These are phyloP conservation scores for Drosophila falleni DNA, from an alignment of 2,888 invertebrate species.

Conservation along the genomic window DNA sequence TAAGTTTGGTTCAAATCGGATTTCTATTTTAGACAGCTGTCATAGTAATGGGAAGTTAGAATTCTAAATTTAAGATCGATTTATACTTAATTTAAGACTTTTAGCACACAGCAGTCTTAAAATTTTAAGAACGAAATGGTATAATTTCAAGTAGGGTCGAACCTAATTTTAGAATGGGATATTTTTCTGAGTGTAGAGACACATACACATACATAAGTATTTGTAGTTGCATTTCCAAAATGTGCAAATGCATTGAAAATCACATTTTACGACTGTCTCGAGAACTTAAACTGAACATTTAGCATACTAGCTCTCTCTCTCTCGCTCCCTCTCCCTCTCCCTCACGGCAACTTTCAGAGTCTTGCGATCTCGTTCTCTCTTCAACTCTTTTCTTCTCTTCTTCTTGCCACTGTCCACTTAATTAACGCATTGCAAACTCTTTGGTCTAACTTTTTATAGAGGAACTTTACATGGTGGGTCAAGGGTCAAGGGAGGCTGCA, in stretches of 20 bases:
- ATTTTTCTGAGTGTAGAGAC: too few relatives aligned
- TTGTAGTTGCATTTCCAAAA: constrained; percentile 13
- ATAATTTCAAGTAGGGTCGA: too few relatives aligned
- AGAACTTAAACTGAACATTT: constrained; percentile 7
- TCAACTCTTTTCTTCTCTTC: background rate
- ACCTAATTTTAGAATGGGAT: too few relatives aligned
- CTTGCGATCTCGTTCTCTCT: background rate
- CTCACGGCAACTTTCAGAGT: background rate
- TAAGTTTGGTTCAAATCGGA: too few relatives aligned
- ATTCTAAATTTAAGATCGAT: too few relatives aligned
- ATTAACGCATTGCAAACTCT: constrained; percentile 63
- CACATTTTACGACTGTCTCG: constrained; percentile 20
- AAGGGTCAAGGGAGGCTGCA: constrained; percentile 5
- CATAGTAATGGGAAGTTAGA: too few relatives aligned
- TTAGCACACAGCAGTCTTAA: too few relatives aligned
- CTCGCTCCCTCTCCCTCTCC: background rate
- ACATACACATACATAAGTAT: constrained; percentile 3
- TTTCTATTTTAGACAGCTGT: too few relatives aligned
- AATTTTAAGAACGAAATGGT: too few relatives aligned
- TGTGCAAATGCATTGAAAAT: constrained; percentile 29
- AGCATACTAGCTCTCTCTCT: background rate
- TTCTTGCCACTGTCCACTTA: constrained; percentile 40
- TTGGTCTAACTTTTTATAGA: constrained; percentile 28
- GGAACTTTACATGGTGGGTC: background rate
- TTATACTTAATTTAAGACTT: too few relatives aligned